Percentiles rank a stretch among this genome's conserved stretches.
Conservation (phyloP, 2,888 invertebrate species). For the Patella caerulea region DNA sequence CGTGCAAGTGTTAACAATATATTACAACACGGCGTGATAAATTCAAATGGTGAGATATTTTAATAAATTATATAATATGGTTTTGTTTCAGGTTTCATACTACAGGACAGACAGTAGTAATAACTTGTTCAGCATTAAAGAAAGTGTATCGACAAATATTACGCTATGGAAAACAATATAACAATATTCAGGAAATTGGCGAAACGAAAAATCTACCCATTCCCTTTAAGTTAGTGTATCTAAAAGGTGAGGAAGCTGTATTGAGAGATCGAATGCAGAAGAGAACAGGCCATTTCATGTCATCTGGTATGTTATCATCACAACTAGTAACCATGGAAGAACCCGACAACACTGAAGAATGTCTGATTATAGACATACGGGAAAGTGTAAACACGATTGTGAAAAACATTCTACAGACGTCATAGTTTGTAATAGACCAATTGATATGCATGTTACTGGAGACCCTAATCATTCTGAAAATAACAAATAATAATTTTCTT, state of each 20-base stretch:
- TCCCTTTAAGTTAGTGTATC: constrained; percentile 46
- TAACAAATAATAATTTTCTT: too few species aligned
- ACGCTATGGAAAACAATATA: constrained; percentile 29
- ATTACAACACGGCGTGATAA: too few species aligned
- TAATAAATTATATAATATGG: not conserved
- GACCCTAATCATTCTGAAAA: too few species aligned
- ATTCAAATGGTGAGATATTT: too few species aligned
- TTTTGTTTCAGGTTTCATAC: constrained; percentile 30
- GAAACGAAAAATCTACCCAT: constrained; percentile 11
- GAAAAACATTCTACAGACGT: constrained; percentile 29
- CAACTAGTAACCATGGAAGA: constrained; percentile 59
- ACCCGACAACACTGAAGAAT: constrained; percentile 43
- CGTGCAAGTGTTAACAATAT: too few species aligned
- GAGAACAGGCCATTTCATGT: constrained; percentile 62
- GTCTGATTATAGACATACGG: constrained; percentile 44
- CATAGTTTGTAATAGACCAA: too few species aligned
- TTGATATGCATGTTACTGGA: too few species aligned
- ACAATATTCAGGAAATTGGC: not conserved
- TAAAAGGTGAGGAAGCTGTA: constrained; percentile 47
- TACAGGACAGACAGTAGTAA: constrained; percentile 36
- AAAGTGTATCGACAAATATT: constrained; percentile 59
- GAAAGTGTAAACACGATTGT: constrained; percentile 40
- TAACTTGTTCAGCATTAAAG: constrained; percentile 70
- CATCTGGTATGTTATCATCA: constrained; percentile 53
- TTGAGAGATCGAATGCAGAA: constrained; percentile 45